Evolutionary conservation across 2,797 vertebrate genomes (phyloP).

Genomic region (Cyclura pinguis): DNA sequence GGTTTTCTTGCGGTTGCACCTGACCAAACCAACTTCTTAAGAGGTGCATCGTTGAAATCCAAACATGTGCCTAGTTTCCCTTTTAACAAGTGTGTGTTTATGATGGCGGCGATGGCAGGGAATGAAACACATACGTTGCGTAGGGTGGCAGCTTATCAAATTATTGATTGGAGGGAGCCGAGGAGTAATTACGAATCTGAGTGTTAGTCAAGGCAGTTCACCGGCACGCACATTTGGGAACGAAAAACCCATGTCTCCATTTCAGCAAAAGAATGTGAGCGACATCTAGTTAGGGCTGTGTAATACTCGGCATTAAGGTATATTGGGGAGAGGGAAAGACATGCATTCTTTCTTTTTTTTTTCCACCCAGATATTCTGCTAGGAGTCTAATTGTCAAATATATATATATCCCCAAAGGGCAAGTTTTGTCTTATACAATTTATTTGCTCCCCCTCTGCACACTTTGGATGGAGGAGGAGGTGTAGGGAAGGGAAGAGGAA

Average conservation of each 20-base stretch:
- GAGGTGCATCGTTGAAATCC: background rate
- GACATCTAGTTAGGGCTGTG: background rate
- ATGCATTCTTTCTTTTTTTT: too few species aligned
- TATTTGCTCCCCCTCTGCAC: too few species aligned
- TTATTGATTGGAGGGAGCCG: conserved; percentile 2
- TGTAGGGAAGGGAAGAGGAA: too few species aligned
- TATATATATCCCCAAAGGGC: background rate
- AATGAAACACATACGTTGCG: background rate
- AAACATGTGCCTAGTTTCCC: background rate
- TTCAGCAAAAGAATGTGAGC: conserved; percentile 25
- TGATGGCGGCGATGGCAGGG: accelerated
- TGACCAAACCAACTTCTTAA: conserved; percentile 1
- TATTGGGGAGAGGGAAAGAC: too few species aligned
- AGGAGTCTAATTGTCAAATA: background rate
- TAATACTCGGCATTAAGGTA: background rate
- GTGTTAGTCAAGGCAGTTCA: conserved; percentile 38
- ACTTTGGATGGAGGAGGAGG: background rate
- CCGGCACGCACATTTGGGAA: conserved; percentile 18
- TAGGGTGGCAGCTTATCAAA: background rate
- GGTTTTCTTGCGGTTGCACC: background rate
- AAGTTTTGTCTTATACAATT: background rate
- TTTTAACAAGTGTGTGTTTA: conserved; percentile 9
- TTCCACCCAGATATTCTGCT: accelerated
- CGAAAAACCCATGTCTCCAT: background rate
- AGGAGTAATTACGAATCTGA: conserved; percentile 31